These are phyloP conservation scores for Lasioglossum malachurum DNA, from an alignment of 2,888 invertebrate species.

Conservation along the genomic window DNA sequence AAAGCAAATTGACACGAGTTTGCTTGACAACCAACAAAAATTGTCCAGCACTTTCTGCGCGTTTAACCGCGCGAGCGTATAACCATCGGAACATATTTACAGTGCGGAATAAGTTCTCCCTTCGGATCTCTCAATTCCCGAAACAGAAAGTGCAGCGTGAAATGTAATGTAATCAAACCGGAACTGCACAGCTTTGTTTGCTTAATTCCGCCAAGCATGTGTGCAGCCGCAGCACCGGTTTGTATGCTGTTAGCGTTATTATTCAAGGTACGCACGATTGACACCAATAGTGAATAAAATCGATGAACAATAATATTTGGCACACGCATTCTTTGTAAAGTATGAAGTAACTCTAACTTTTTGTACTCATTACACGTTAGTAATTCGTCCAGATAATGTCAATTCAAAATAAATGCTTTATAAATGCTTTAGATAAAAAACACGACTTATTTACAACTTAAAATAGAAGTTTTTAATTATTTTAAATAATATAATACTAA, in stretches of 20 bases:
- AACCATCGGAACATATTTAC: slow-evolving; percentile 45
- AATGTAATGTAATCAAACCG: slow-evolving; percentile 18
- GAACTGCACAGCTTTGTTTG: slow-evolving; percentile 18
- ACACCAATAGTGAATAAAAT: not conserved
- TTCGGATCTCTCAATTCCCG: slow-evolving; percentile 14
- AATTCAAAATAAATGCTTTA: not conserved
- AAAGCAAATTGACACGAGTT: slow-evolving; percentile 67
- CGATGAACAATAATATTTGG: not conserved
- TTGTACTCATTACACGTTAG: not conserved
- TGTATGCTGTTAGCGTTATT: not conserved
- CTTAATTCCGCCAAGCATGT: not conserved
- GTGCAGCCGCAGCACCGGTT: not conserved
- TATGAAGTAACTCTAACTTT: not conserved
- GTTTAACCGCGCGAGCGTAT: slow-evolving; percentile 40
- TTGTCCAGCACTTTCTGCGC: slow-evolving; percentile 58
- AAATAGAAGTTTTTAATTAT: too few relatives aligned
- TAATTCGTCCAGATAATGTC: not conserved
- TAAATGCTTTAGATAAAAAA: too few relatives aligned
- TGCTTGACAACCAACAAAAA: slow-evolving; percentile 53
- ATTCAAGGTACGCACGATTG: not conserved
- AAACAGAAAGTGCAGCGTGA: not conserved
- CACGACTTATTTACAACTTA: too few relatives aligned
- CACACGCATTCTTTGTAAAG: not conserved
- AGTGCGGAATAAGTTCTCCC: slow-evolving; percentile 34
- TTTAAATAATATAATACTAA: too few relatives aligned